phyloP scores from a whole-genome alignment of 2,888 invertebrate species.

The Drosophila limbata region DNA sequence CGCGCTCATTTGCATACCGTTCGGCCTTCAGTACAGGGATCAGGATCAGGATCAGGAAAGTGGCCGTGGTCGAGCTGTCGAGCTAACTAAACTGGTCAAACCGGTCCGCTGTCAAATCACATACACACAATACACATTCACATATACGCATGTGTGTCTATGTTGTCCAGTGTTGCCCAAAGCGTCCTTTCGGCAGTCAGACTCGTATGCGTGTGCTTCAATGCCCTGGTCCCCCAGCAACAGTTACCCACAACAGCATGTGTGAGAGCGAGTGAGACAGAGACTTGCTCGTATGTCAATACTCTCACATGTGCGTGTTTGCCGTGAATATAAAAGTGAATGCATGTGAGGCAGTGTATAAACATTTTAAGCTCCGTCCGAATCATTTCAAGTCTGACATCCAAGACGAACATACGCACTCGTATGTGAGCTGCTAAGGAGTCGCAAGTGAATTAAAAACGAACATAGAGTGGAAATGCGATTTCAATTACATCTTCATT shows the following conservation, averaged over 20 bases:
- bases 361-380: conserved; percentile 1
- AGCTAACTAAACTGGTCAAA: conserved; percentile 68
- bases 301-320: conserved; percentile 2
- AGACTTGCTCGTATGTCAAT: conserved; percentile 3
- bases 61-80: conserved; percentile 1
- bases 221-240: neutral
- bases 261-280: neutral
- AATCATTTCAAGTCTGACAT: conserved; percentile 48
- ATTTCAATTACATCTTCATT: neutral
- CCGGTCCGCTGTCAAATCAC: conserved; percentile 39
- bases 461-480: conserved; percentile 10
- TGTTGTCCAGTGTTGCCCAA: conserved; percentile 11
- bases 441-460: conserved; percentile 2
- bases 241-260: neutral
- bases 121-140: neutral
- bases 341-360: conserved; percentile 1
- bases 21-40: conserved; percentile 18
- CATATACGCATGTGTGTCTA: neutral
- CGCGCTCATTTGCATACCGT: conserved; percentile 33
- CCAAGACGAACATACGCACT: conserved; percentile 18
- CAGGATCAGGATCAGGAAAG: conserved; percentile 18
- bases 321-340: neutral
- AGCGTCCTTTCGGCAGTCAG: neutral
- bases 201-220: neutral
- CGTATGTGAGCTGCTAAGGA: conserved; percentile 1